Conservation (phyloP, 2,113 vertebrate species). For the Gopherus evgoodei region DNA sequence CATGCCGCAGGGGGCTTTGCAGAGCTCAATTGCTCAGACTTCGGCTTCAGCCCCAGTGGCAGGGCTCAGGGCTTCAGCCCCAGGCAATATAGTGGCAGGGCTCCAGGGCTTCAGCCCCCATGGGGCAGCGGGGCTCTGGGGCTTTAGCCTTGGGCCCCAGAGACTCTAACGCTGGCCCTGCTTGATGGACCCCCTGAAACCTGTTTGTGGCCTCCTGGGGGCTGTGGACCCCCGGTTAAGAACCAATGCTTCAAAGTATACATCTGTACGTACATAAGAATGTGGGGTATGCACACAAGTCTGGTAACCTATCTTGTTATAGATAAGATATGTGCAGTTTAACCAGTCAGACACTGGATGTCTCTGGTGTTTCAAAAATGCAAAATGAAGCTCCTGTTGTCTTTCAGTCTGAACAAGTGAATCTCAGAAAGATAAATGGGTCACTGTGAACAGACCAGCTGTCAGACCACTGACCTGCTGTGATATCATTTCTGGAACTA, state of each 20-base stretch:
- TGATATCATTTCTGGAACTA: not conserved
- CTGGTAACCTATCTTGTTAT: rapidly evolving
- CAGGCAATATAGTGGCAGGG: not conserved
- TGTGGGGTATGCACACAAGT: rapidly evolving
- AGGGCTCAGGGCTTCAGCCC: not conserved
- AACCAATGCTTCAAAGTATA: not conserved
- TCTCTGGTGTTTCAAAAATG: not conserved
- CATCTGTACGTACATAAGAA: rapidly evolving
- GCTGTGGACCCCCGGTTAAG: not conserved
- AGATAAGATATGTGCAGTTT: not conserved
- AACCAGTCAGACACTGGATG: slow-evolving; percentile 14
- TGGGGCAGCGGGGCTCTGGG: too few relatives aligned
- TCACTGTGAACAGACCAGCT: not conserved
- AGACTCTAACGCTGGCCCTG: not conserved
- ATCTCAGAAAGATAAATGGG: not conserved
- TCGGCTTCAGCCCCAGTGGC: too few relatives aligned
- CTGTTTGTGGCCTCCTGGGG: not conserved
- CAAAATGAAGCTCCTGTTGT: rapidly evolving
- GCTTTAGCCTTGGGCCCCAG: not conserved
- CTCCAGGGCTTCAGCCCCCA: not conserved
- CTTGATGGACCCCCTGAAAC: not conserved
- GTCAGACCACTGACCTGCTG: not conserved
- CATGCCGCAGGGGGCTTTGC: not conserved
- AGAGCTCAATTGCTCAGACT: not conserved
- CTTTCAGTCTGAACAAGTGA: rapidly evolving